phyloP scores from a whole-genome alignment of 2,113 vertebrate genomes.

The Leucoraja erinaceus region DNA sequence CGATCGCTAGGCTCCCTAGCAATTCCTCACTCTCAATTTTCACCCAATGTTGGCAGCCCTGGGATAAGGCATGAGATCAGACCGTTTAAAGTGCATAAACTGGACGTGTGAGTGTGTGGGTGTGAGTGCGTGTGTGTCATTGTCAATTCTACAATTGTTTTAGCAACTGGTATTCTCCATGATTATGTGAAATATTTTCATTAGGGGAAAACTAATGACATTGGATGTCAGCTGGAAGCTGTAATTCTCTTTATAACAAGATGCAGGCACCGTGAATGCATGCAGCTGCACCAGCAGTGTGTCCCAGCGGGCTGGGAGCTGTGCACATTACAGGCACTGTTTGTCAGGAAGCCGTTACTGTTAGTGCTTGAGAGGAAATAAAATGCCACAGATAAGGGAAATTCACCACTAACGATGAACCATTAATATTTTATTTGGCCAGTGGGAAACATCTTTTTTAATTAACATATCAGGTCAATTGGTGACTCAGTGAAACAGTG shows the following conservation, averaged over 20 bases:
- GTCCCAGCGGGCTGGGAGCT: no score
- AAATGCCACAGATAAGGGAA: not conserved
- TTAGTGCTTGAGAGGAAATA: not conserved
- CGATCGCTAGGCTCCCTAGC: no score
- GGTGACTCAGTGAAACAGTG: not conserved
- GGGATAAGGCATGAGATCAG: no score
- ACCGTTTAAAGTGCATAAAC: no score
- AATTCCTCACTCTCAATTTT: no score
- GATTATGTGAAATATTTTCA: not conserved
- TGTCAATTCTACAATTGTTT: not conserved
- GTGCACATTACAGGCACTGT: not conserved
- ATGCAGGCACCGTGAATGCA: not conserved
- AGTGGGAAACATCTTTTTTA: constrained; percentile 13
- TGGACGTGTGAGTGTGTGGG: no score
- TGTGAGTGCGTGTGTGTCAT: not conserved
- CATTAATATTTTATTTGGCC: constrained; percentile 24
- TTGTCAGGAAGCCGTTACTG: constrained; percentile 1
- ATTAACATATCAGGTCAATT: not conserved
- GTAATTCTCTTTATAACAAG: not conserved
- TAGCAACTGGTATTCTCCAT: not conserved
- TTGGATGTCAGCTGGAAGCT: not conserved
- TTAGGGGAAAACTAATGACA: not conserved
- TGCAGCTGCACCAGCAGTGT: not conserved
- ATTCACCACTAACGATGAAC: not conserved
- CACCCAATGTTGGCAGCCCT: no score